Conservation (phyloP, 2,797 vertebrate genomes). For the Knipowitschia caucasica region DNA sequence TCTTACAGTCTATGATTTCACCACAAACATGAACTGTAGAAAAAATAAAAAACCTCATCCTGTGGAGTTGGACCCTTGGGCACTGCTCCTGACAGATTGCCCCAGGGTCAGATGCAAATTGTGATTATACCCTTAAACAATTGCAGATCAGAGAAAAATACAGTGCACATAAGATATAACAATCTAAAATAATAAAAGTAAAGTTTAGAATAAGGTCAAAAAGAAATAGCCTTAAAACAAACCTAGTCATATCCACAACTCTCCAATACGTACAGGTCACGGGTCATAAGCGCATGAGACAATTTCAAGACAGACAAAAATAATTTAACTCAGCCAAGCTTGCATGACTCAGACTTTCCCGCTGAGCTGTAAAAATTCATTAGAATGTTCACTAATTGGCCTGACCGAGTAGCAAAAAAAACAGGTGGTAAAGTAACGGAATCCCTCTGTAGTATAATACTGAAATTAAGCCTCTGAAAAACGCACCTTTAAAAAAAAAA, state of each 20-base stretch:
- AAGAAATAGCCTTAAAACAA: neutral
- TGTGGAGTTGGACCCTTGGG: no score
- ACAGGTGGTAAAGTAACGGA: neutral
- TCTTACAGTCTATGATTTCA: no score
- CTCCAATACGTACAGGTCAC: neutral
- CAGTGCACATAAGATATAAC: neutral
- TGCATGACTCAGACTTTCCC: slow-evolving; percentile 41
- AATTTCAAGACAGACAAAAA: slow-evolving; percentile 19
- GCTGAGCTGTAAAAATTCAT: slow-evolving; percentile 64
- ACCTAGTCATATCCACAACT: neutral
- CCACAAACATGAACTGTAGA: no score
- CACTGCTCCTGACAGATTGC: no score
- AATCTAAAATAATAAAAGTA: neutral
- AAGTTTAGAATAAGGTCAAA: neutral
- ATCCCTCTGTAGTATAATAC: slow-evolving; percentile 13
- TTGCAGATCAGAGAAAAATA: neutral
- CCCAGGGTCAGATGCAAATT: no score
- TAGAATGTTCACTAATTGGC: slow-evolving; percentile 53
- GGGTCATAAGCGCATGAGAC: neutral
- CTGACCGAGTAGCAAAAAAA: slow-evolving; percentile 16
- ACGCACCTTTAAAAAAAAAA: slow-evolving; percentile 22
- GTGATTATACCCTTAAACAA: no score
- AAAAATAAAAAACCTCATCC: no score
- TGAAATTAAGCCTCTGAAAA: slow-evolving; percentile 26
- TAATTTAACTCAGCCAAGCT: slow-evolving; percentile 32